Evolutionary conservation across 2,113 vertebrate genomes (phyloP).

Genomic region (Catagonus wagneri): DNA sequence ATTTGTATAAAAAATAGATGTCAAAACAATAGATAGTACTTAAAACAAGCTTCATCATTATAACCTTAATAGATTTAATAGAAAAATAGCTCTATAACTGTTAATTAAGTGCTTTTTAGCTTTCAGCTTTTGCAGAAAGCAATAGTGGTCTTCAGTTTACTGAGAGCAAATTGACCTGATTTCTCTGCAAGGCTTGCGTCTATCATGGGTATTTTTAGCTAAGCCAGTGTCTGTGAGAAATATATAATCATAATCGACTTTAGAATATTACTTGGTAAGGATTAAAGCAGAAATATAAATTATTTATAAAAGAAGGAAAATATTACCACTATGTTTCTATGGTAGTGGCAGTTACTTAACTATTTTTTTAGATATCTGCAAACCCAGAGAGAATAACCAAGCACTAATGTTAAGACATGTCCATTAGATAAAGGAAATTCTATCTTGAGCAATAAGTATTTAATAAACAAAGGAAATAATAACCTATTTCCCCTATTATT

Average conservation of each 20-base stretch:
- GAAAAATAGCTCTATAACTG: not conserved
- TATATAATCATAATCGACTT: not conserved
- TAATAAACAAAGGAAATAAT: not conserved
- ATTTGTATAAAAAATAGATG: not conserved
- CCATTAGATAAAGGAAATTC: not conserved
- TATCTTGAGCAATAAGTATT: not conserved
- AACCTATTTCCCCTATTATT: not conserved
- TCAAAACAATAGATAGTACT: not conserved
- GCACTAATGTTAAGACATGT: not conserved
- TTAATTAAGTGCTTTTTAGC: not conserved
- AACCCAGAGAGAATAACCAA: not conserved
- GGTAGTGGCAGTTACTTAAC: not conserved
- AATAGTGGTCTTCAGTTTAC: not conserved
- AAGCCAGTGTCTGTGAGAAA: conserved; percentile 10
- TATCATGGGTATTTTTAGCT: not conserved
- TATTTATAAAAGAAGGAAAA: not conserved
- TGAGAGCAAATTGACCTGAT: not conserved
- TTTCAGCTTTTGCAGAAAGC: not conserved
- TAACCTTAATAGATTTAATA: not conserved
- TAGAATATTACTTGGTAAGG: conserved; percentile 24
- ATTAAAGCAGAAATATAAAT: conserved; percentile 6
- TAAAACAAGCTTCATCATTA: not conserved
- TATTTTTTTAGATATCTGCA: not conserved
- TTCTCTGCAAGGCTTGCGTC: not conserved
- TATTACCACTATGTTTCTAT: not conserved